A percentile compares a stretch with the other conserved stretches of the same genome.
phyloP scores from a whole-genome alignment of 2,113 vertebrate species.

The Calyptomena viridis region DNA sequence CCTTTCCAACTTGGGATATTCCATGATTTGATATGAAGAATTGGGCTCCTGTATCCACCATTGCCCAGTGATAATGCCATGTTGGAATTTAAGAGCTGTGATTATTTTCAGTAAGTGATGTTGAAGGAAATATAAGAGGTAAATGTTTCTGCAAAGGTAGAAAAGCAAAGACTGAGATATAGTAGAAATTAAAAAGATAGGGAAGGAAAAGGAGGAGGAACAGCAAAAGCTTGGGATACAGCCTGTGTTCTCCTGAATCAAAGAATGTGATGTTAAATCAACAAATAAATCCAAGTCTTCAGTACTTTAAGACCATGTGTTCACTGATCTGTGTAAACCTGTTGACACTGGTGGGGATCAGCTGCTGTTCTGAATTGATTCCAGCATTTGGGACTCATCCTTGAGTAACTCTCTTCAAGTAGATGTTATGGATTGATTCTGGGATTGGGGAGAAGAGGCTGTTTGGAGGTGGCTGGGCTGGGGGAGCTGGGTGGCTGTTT shows the following conservation, averaged over 20 bases:
- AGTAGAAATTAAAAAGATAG: not conserved
- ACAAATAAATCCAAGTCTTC: not conserved
- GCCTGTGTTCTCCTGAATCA: not conserved
- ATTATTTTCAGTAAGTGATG: not conserved
- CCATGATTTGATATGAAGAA: not conserved
- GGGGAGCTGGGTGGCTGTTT: not conserved
- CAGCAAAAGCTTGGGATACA: not conserved
- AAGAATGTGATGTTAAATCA: not conserved
- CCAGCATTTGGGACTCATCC: slow-evolving; percentile 12
- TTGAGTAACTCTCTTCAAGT: not conserved
- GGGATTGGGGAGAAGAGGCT: not conserved
- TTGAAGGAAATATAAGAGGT: not conserved
- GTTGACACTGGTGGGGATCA: slow-evolving; percentile 27
- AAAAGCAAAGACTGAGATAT: not conserved
- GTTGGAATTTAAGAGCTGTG: not conserved
- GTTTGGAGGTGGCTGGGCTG: not conserved
- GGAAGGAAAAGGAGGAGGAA: not conserved
- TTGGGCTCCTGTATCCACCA: not conserved
- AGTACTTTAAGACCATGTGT: not conserved
- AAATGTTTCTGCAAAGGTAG: not conserved
- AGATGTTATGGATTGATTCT: not conserved
- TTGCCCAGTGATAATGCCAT: not conserved
- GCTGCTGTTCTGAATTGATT: slow-evolving; percentile 10
- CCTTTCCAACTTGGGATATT: rapidly evolving
- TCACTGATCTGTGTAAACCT: not conserved